Evolutionary conservation across 2,797 vertebrate species (phyloP), one percentile per base, ranked within the genome.

Genomic region (Crenichthys baileyi): DNA sequence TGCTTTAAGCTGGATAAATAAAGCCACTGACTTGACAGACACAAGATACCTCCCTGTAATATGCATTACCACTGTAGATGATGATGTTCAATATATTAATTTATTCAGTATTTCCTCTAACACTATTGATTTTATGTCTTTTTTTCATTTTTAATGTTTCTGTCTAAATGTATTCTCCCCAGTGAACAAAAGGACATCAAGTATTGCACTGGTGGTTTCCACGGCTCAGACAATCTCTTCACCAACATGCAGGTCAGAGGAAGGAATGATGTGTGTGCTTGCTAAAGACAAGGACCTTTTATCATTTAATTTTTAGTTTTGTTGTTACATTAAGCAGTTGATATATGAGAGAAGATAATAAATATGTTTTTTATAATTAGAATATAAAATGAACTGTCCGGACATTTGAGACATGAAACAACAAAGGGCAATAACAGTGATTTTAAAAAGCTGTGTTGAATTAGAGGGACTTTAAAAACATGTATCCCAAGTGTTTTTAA

Each of bases 171-270:
- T n/a, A 83, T 61, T 79, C 51, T 88, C 68, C 67, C 83, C 91
- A 99, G 98, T 65, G 94, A 84, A 65, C 84, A 39, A 0, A n/a
- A 55, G 29, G 96, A 97, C 5, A 26, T 96, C n/a, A 98, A 98
- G 88, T 95, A 15, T 80, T 98, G 97, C 83, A 79, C 11, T 0
- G 96, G 97, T 6, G 98, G 98, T 51, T 97, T 95, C 92, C 98
- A 99, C 60, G 98, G 98, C 72, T 99, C 97, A 31, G 94, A 99
- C 93, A 99, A 99, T 0, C 79, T 97, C 72, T 98, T 98, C 92
- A 94, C 90, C 91, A 98, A 96, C 93, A 99, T 99, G 98, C 96
- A 97, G 97, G 98, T 99, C 93, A 93, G 96, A 84, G 24, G 70
- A 72, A 73, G 60, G 53, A 76, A 6, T 11, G 18, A 48, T 65